Conservation (phyloP, 1,140 invertebrate genomes). For the Solen grandis region DNA sequence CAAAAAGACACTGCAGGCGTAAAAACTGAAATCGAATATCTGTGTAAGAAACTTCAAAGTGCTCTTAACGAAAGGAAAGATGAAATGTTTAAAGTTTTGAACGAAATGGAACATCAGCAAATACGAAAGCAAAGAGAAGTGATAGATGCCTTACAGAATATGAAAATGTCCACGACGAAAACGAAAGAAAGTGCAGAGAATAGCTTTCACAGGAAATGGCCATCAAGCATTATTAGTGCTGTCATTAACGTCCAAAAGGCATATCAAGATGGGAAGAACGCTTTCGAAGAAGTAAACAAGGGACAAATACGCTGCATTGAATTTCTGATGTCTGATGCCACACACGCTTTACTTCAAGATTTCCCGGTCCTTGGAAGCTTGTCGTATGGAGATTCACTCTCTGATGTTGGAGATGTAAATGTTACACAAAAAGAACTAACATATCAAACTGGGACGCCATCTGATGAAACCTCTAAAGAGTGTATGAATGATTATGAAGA, state of each 20-base stretch:
- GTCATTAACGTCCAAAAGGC: background rate
- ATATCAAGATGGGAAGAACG: background rate
- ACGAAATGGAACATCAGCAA: background rate
- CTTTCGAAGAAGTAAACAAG: background rate
- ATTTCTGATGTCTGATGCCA: background rate
- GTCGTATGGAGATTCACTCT: background rate
- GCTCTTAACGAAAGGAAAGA: constrained; percentile 5
- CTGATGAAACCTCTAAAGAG: too few species aligned
- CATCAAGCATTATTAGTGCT: background rate
- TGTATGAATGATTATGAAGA: too few species aligned
- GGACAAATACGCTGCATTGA: background rate
- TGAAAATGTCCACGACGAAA: background rate
- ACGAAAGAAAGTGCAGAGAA: background rate
- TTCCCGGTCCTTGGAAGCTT: background rate
- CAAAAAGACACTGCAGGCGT: background rate
- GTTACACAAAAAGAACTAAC: background rate
- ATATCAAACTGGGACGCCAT: too few species aligned
- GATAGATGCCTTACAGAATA: background rate
- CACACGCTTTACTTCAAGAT: constrained; percentile 1
- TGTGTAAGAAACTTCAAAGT: background rate
- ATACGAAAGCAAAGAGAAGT: background rate
- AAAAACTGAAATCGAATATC: background rate
- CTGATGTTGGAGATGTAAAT: background rate
- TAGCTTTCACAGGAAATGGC: background rate
- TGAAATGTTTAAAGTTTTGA: background rate